These are phyloP conservation scores for Cistogaster globosa DNA, from an alignment of 2,888 invertebrate species.

Conservation along the genomic window DNA sequence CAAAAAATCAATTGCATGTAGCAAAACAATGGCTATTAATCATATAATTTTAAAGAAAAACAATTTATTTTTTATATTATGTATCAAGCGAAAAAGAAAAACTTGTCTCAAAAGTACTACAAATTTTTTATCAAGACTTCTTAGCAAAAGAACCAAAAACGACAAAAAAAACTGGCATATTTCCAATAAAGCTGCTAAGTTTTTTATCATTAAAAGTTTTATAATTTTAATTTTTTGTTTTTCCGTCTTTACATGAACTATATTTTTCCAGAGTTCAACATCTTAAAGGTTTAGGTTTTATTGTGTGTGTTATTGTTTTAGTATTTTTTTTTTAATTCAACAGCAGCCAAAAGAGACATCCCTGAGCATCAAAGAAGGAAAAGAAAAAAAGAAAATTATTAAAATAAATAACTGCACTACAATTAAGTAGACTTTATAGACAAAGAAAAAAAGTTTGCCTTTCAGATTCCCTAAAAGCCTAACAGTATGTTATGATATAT, in stretches of 20 bases:
- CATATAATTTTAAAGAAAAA: conserved; percentile 26
- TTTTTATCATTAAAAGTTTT: conserved; percentile 5
- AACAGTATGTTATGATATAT: conserved; percentile 16
- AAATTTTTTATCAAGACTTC: neutral
- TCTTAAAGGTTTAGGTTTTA: neutral
- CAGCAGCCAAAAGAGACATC: neutral
- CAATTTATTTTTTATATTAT: conserved; percentile 14
- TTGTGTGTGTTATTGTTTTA: neutral
- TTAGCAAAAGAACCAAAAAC: neutral
- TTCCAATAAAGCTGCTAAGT: conserved; percentile 32
- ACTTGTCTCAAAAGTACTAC: conserved; percentile 1
- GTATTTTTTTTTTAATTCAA: neutral
- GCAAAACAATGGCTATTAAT: conserved; percentile 22
- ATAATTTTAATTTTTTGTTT: neutral
- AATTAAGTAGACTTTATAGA: conserved; percentile 9
- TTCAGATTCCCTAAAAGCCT: neutral
- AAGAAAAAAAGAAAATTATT: neutral
- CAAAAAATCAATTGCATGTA: neutral
- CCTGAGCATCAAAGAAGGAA: neutral
- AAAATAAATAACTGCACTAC: neutral
- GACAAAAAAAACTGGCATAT: conserved; percentile 12
- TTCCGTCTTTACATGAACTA: neutral
- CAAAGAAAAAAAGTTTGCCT: neutral
- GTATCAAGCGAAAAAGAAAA: neutral
- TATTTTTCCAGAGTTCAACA: neutral